Conservation (phyloP, 1,140 invertebrate genomes). For the Lordiphosa stackelbergi region DNA sequence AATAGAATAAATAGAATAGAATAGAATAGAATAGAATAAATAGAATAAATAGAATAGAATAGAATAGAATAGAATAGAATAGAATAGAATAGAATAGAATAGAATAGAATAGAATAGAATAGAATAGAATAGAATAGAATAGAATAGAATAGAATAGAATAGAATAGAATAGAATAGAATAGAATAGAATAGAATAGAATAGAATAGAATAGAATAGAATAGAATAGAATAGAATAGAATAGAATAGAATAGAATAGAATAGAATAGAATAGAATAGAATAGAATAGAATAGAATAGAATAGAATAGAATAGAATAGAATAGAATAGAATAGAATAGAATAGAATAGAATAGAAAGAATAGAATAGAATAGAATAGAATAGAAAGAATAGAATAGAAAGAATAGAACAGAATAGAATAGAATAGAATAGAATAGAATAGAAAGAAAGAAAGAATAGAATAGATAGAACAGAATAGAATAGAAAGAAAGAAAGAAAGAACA, state of each 20-base stretch:
- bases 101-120: conserved; percentile 6
- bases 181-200: conserved; percentile 15
- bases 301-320: conserved; percentile 6
- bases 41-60: conserved; percentile 4
- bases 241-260: conserved; percentile 14
- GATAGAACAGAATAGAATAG: conserved; percentile 10
- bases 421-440: conserved; percentile 11
- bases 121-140: conserved; percentile 3
- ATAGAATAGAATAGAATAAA: conserved; percentile 17
- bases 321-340: conserved; percentile 15
- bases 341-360: conserved; percentile 17
- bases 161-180: conserved; percentile 9
- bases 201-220: conserved; percentile 15
- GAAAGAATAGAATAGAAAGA: too few species aligned
- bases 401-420: conserved; percentile 7
- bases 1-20: conserved; percentile 18
- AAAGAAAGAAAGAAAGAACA: neutral
- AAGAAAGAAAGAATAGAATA: too few species aligned
- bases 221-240: conserved; percentile 8
- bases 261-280: conserved; percentile 17
- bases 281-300: conserved; percentile 14
- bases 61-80: conserved; percentile 5
- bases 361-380: too few species aligned
- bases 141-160: conserved; percentile 3
- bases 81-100: conserved; percentile 6